Percentiles rank a stretch among this genome's conserved stretches.
Evolutionary conservation across 2,888 invertebrate species (phyloP).

Genomic region (Lamellibrachia columna): DNA sequence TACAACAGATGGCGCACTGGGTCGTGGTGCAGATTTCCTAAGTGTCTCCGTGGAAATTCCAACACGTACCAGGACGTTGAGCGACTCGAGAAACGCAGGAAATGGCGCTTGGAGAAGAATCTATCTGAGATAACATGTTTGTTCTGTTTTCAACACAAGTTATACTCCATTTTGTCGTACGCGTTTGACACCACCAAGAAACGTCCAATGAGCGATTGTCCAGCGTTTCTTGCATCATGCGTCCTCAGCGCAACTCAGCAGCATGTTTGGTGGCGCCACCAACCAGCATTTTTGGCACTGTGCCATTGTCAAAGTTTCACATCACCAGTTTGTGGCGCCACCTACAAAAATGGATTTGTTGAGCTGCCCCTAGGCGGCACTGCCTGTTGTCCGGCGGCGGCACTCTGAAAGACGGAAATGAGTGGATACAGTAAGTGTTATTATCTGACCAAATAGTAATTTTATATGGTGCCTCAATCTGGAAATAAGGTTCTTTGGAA

Average conservation of each 20-base stretch:
- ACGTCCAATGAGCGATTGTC: neutral
- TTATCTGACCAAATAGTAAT: neutral
- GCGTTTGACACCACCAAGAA: neutral
- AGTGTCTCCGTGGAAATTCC: neutral
- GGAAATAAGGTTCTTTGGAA: neutral
- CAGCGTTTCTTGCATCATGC: neutral
- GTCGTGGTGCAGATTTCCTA: neutral
- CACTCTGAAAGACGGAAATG: neutral
- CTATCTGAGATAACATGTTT: neutral
- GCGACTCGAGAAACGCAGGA: neutral
- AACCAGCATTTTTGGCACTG: neutral
- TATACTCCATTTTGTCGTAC: neutral
- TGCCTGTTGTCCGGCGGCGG: neutral
- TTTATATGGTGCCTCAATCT: neutral
- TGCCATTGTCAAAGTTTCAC: neutral
- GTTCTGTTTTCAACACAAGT: neutral
- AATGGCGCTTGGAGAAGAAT: neutral
- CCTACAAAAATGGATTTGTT: neutral
- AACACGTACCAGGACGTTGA: neutral
- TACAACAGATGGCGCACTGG: neutral
- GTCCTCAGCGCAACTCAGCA: neutral
- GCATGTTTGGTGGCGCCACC: neutral
- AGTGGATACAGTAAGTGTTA: neutral
- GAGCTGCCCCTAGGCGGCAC: slow-evolving; percentile 3
- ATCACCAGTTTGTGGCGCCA: neutral